Evolutionary conservation across 2,888 invertebrate species (phyloP).

Genomic region (Sepioteuthis lessoniana): DNA sequence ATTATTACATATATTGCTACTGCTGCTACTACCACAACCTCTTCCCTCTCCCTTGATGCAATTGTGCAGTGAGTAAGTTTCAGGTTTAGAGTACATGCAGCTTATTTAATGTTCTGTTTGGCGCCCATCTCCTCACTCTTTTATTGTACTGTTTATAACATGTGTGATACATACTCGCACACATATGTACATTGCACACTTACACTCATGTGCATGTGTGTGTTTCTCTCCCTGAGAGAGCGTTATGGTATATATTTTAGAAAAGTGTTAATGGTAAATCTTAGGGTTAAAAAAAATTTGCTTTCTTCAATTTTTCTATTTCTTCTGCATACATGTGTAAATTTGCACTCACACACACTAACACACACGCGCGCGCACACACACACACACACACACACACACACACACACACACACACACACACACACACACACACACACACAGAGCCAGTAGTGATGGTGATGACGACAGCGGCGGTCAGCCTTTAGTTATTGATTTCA

Average conservation of each 20-base stretch:
- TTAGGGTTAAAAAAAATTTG: not conserved
- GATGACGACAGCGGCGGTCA: not conserved
- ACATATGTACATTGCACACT: not conserved
- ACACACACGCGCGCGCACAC: not conserved
- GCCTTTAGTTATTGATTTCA: not conserved
- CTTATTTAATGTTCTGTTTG: not conserved
- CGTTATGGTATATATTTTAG: too few species aligned
- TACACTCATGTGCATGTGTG: not conserved
- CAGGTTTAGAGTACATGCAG: not conserved
- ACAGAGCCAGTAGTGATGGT: not conserved
- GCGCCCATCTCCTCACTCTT: not conserved
- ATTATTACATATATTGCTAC: not conserved
- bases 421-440: not conserved
- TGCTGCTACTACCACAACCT: not conserved
- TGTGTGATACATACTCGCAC: not conserved
- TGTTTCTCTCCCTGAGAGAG: not conserved
- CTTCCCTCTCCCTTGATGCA: not conserved
- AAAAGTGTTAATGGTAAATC: not conserved
- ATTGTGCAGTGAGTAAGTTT: not conserved
- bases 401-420: not conserved
- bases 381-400: not conserved
- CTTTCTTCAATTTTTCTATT: not conserved
- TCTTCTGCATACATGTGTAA: not conserved
- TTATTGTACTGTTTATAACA: not conserved
- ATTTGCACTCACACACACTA: too few species aligned